Percentiles rank a stretch among this genome's conserved stretches.
phyloP scores from a whole-genome alignment of 92 coral and sea anemone genomes.

The Phenganax stokvisi region DNA sequence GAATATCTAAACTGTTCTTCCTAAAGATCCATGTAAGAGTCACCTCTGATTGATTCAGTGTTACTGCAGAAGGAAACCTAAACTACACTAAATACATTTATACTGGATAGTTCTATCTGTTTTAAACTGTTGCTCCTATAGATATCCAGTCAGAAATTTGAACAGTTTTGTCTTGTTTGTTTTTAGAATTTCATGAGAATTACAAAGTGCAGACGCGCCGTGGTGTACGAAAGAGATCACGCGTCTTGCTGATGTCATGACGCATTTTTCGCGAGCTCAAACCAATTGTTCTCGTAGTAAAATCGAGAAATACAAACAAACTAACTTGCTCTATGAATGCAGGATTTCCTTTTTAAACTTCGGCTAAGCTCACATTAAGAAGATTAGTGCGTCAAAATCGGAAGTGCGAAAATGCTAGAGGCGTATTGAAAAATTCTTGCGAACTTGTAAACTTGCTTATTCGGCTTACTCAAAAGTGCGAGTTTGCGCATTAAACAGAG shows the following conservation, averaged over 20 bases:
- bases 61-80: too few relatives aligned
- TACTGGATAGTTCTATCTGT: too few relatives aligned
- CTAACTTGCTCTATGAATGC: not conserved
- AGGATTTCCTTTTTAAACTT: slow-evolving; percentile 36
- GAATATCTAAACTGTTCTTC: too few relatives aligned
- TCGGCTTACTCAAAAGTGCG: not conserved
- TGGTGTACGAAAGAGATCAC: too few relatives aligned
- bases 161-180: too few relatives aligned
- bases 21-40: too few relatives aligned
- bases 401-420: slow-evolving; percentile 11
- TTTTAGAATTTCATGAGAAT: too few relatives aligned
- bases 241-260: not conserved
- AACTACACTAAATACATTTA: too few relatives aligned
- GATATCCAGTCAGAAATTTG: too few relatives aligned
- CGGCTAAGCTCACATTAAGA: slow-evolving; percentile 13
- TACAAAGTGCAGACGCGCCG: too few relatives aligned
- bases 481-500: not conserved
- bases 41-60: too few relatives aligned
- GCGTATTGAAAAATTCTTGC: not conserved
- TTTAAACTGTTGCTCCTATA: too few relatives aligned
- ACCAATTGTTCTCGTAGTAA: slow-evolving; percentile 10
- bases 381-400: slow-evolving; percentile 20
- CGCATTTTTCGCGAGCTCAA: not conserved
- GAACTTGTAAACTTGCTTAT: not conserved
- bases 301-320: not conserved